Evolutionary conservation across 2,888 invertebrate genomes (phyloP), one percentile per base, ranked within the genome.

Genomic region (Dynastes maya): DNA sequence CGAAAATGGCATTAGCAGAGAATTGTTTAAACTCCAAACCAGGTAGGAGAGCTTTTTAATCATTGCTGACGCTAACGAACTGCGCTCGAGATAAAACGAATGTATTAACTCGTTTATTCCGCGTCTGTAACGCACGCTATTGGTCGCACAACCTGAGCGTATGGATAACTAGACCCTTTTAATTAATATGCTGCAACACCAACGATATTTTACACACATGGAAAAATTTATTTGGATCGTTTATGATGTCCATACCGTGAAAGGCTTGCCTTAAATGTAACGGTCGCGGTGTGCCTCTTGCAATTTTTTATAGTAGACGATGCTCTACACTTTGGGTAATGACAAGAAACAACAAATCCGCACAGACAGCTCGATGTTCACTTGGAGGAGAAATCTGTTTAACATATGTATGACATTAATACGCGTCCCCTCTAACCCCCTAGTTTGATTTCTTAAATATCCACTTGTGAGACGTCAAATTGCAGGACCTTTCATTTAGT

Each of bases 51-150:
- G 65, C 79, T 29, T 82, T 83, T 83, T 82, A 83, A 82, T 83
- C 82, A 84, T 83, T 83, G 83, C 82, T 82, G 83, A 80, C 84
- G 82, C 82, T 84, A 85, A 85, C 85, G 83, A 85, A 85, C 84
- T 82, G 83, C 81, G 79, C 81, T 80, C 78, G 80, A 83, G 85
- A 84, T 84, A 84, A 85, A 84, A 84, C 84, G 83, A 85, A 83
- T 83, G 84, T 84, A 83, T 84, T 84, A 84, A 85, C 82, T 83
- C 83, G 83, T 83, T 85, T 84, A 84, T 83, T 82, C 83, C 77
- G 78, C 75, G 76, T 72, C 79, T 79, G 76, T 76, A 80, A 67
- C 71, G 77, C 45, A 67, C 79, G 61, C 80, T 79, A 78, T 80
- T 78, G 78, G 76, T 63, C 72, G 76, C 61, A 76, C 76, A 72